A percentile compares a stretch with the other conserved stretches of the same genome.
Conservation (phyloP, 2,113 vertebrate genomes). For the Halcyon senegalensis region DNA sequence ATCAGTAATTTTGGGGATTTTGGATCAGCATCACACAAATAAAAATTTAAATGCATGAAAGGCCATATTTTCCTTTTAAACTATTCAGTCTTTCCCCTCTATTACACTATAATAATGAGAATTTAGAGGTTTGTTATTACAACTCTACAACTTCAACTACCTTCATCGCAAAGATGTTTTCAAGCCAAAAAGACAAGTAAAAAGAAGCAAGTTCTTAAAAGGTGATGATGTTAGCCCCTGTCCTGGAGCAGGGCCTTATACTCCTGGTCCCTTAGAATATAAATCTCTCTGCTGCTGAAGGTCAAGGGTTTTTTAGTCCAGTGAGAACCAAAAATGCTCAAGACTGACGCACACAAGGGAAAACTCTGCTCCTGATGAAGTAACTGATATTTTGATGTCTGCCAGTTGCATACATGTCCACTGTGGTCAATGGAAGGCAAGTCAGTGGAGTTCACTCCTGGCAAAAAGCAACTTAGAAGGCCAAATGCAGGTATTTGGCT, state of each 20-base stretch:
- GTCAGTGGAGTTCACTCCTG: fast-evolving
- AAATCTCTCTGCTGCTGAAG: background rate
- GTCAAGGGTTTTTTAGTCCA: background rate
- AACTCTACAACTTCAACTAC: background rate
- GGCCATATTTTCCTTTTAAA: conserved; percentile 31
- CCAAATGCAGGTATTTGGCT: background rate
- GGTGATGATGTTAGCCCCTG: background rate
- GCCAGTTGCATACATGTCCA: too few species aligned
- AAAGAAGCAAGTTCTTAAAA: background rate
- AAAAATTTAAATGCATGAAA: conserved; percentile 21
- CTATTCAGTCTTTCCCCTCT: background rate
- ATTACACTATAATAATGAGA: conserved; percentile 31
- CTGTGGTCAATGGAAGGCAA: fast-evolving
- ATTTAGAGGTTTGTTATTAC: background rate
- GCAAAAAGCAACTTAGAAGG: background rate
- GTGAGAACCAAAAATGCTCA: background rate
- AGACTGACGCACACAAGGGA: background rate
- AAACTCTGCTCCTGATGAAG: background rate
- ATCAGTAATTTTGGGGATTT: conserved; percentile 30
- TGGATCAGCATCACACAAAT: conserved; percentile 35
- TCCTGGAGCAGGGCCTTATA: background rate
- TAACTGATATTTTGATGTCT: background rate
- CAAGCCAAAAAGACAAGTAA: background rate
- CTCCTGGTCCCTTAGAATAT: background rate
- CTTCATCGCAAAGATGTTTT: background rate